phyloP scores from a whole-genome alignment of 2,113 vertebrate genomes.

The Oenanthe melanoleuca region DNA sequence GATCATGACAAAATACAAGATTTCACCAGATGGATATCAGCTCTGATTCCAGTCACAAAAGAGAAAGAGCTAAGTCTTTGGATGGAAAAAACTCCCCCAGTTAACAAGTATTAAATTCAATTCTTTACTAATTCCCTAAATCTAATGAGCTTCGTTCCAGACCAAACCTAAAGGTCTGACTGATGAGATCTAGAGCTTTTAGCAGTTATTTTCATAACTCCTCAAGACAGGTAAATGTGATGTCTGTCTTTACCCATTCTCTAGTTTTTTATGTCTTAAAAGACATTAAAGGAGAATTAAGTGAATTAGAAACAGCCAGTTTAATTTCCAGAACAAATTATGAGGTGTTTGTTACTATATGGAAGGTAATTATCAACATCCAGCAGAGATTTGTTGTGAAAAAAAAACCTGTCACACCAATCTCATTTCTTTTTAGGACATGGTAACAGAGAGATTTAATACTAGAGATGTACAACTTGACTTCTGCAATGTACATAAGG shows the following conservation, averaged over 20 bases:
- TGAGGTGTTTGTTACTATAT: not conserved
- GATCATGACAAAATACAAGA: not conserved
- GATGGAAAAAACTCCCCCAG: not conserved
- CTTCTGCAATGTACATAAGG: fast-evolving
- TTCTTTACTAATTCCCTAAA: not conserved
- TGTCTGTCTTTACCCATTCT: not conserved
- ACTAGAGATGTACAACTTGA: not conserved
- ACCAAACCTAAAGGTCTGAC: not conserved
- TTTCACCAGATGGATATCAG: not conserved
- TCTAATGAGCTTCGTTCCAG: not conserved
- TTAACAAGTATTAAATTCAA: not conserved
- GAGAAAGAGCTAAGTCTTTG: not conserved
- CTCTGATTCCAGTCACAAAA: not conserved
- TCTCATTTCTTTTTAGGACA: not conserved
- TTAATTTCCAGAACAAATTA: constrained; percentile 1
- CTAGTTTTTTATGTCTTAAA: not conserved
- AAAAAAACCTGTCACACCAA: not conserved
- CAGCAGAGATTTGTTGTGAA: not conserved
- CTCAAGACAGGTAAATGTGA: not conserved
- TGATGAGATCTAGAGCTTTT: not conserved
- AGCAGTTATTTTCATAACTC: not conserved
- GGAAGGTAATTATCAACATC: not conserved
- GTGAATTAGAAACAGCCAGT: not conserved
- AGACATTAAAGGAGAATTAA: not conserved
- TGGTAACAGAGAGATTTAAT: not conserved